Conservation (phyloP, 2,888 invertebrate genomes). For the Selenia dentaria region DNA sequence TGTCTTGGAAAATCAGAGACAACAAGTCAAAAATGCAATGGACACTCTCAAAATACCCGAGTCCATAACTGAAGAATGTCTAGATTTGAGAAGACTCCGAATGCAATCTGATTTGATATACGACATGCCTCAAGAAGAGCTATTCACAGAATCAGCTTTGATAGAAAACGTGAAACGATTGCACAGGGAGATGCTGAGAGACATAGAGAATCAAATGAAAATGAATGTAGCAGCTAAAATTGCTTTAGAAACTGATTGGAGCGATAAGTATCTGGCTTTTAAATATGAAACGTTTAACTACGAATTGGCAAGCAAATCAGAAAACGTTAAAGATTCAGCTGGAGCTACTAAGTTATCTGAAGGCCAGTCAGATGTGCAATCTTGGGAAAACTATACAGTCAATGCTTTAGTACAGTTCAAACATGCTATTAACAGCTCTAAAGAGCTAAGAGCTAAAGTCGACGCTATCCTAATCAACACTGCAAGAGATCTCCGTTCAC, state of each 20-base stretch:
- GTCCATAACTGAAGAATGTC: slow-evolving; percentile 87
- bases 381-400: slow-evolving; percentile 92
- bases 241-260: slow-evolving; percentile 94
- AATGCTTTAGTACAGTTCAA: slow-evolving; percentile 91
- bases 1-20: slow-evolving; percentile 61
- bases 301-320: slow-evolving; percentile 88
- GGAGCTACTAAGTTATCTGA: slow-evolving; percentile 92
- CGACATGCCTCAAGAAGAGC: slow-evolving; percentile 90
- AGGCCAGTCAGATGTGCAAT: slow-evolving; percentile 92
- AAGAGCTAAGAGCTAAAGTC: slow-evolving; percentile 87
- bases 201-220: slow-evolving; percentile 88
- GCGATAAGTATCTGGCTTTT: slow-evolving; percentile 92
- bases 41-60: slow-evolving; percentile 64
- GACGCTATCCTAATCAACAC: slow-evolving; percentile 90
- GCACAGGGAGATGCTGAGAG: slow-evolving; percentile 86
- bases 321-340: slow-evolving; percentile 89
- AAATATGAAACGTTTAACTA: slow-evolving; percentile 89
- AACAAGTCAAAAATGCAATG: slow-evolving; percentile 76
- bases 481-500: slow-evolving; percentile 91
- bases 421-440: slow-evolving; percentile 89
- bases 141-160: slow-evolving; percentile 89
- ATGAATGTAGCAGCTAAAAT: slow-evolving; percentile 91
- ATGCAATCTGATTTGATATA: slow-evolving; percentile 90
- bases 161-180: slow-evolving; percentile 88
- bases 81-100: slow-evolving; percentile 87